phyloP scores from a whole-genome alignment of 2,888 invertebrate genomes.

The Tromatobia lineatoria region DNA sequence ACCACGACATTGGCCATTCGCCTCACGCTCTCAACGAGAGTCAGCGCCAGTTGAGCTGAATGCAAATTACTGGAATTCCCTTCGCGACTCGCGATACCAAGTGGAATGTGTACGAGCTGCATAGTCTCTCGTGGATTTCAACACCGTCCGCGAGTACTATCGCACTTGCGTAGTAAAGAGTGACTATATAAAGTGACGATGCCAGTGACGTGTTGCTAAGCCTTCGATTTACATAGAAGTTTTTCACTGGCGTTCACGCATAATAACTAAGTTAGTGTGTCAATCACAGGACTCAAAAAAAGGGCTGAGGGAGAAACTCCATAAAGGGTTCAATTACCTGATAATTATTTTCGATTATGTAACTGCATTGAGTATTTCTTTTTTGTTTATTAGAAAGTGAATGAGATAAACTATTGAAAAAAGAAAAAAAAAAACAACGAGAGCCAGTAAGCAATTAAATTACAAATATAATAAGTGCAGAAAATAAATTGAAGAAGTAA shows the following conservation, averaged over 20 bases:
- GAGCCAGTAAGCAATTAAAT: too few species aligned
- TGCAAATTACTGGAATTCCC: conserved; percentile 55
- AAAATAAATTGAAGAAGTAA: too few species aligned
- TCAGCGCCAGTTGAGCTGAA: conserved; percentile 35
- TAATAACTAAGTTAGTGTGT: conserved; percentile 54
- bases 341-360: too few species aligned
- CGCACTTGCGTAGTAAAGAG: neutral
- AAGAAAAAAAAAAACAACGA: too few species aligned
- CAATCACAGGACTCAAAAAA: conserved; percentile 45
- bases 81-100: conserved; percentile 31
- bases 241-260: conserved; percentile 14
- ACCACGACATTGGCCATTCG: conserved; percentile 26
- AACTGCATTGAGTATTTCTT: too few species aligned
- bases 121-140: conserved; percentile 6
- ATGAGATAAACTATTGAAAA: too few species aligned
- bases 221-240: conserved; percentile 41
- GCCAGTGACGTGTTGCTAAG: conserved; percentile 15
- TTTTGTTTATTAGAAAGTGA: too few species aligned
- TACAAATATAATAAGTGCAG: too few species aligned
- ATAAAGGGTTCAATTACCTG: too few species aligned
- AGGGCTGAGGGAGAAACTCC: neutral
- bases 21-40: conserved; percentile 48
- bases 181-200: neutral
- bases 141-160: neutral
- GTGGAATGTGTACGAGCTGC: neutral